phyloP scores from a whole-genome alignment of 2,888 invertebrate species.

The Cyclophora punctaria region DNA sequence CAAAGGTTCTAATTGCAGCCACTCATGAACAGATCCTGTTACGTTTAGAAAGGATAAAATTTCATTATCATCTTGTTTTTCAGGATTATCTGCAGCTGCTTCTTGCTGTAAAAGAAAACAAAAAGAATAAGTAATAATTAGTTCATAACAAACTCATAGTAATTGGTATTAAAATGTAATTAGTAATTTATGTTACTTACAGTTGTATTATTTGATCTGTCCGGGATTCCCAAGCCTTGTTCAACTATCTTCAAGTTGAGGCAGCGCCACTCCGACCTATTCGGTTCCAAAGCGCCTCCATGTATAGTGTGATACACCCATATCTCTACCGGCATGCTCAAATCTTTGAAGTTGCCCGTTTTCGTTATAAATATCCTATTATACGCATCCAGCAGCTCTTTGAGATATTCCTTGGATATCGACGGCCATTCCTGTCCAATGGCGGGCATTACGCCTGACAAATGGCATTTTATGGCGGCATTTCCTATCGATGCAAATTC shows the following conservation, averaged over 20 bases:
- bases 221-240: slow-evolving; percentile 76
- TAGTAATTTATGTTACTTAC: slow-evolving; percentile 23
- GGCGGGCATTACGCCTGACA: slow-evolving; percentile 81
- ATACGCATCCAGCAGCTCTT: slow-evolving; percentile 68
- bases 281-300: slow-evolving; percentile 80
- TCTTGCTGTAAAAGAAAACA: slow-evolving; percentile 3
- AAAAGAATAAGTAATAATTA: neutral
- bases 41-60: slow-evolving; percentile 52
- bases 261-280: slow-evolving; percentile 76
- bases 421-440: slow-evolving; percentile 79
- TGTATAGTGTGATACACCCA: slow-evolving; percentile 77
- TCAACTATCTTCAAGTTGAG: slow-evolving; percentile 80
- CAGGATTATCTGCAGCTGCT: slow-evolving; percentile 11
- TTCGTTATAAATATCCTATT: slow-evolving; percentile 71
- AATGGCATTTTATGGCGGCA: slow-evolving; percentile 78
- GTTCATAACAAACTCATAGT: neutral
- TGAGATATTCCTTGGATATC: slow-evolving; percentile 76
- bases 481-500: slow-evolving; percentile 70
- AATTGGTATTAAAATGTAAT: neutral
- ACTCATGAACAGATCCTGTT: slow-evolving; percentile 52
- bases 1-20: slow-evolving; percentile 53
- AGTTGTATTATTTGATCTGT: slow-evolving; percentile 31
- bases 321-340: slow-evolving; percentile 77
- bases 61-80: slow-evolving; percentile 36
- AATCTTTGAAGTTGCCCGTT: slow-evolving; percentile 60